Percentiles rank a stretch among this genome's conserved stretches.
phyloP scores from a whole-genome alignment of 2,888 invertebrate species.

The Tetragonisca angustula region DNA sequence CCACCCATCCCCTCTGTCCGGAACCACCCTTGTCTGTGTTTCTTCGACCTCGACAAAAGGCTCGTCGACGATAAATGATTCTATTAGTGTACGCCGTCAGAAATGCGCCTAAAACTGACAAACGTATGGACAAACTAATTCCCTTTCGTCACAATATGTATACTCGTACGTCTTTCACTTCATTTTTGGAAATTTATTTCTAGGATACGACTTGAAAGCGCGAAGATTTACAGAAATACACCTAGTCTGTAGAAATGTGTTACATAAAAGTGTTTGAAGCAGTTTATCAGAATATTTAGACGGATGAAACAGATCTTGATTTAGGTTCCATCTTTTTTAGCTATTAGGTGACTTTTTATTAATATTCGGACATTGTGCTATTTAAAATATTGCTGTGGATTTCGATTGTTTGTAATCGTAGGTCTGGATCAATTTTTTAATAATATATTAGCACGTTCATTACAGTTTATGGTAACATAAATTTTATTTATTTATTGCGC shows the following conservation, averaged over 20 bases:
- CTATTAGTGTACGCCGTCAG: constrained; percentile 14
- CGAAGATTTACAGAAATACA: not conserved
- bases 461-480: too few species aligned
- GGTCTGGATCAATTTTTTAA: too few species aligned
- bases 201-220: too few species aligned
- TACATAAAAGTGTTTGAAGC: not conserved
- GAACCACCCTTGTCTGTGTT: constrained; percentile 59
- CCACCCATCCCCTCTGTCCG: constrained; percentile 55
- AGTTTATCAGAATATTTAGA: not conserved
- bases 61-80: constrained; percentile 60
- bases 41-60: constrained; percentile 64
- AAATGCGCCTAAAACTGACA: not conserved
- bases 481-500: too few species aligned
- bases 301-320: not conserved
- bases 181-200: not conserved
- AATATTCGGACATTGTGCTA: too few species aligned
- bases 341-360: too few species aligned
- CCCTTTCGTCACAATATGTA: not conserved
- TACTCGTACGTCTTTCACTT: not conserved
- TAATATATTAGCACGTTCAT: too few species aligned
- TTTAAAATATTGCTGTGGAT: too few species aligned
- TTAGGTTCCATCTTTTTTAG: not conserved
- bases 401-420: too few species aligned
- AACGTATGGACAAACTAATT: not conserved
- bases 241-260: not conserved